Conservation (phyloP, 64 coral and sea anemone genomes). For the Montipora capricornis region DNA sequence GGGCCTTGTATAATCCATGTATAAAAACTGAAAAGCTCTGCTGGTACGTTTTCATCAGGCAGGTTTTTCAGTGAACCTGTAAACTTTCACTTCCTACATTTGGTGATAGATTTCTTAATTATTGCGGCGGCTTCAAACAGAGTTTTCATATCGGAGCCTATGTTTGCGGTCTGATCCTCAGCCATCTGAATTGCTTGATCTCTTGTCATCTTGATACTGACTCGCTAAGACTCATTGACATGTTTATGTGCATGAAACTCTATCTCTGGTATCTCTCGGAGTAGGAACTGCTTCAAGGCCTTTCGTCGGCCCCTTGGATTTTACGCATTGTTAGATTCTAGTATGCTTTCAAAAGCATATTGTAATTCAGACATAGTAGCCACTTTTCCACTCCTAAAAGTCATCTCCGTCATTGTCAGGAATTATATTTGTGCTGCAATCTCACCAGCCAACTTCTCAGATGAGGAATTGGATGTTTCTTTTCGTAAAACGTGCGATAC, state of each 20-base stretch:
- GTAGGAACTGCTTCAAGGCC: neutral
- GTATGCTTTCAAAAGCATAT: constrained; percentile 32
- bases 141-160: constrained; percentile 57
- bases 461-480: neutral
- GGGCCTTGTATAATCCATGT: constrained; percentile 39
- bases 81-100: constrained; percentile 57
- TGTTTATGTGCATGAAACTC: neutral
- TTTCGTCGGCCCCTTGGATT: neutral
- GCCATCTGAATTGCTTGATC: constrained; percentile 31
- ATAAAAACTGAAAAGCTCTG: constrained; percentile 42
- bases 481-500: constrained; percentile 52
- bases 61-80: constrained; percentile 53
- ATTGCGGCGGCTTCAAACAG: constrained; percentile 56
- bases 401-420: constrained; percentile 23
- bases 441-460: neutral
- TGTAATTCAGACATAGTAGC: constrained; percentile 43
- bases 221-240: neutral
- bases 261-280: neutral
- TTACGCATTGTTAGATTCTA: neutral
- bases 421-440: constrained; percentile 24
- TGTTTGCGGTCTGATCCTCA: constrained; percentile 40
- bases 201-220: constrained; percentile 28
- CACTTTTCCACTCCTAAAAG: constrained; percentile 7
- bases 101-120: constrained; percentile 55
- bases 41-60: constrained; percentile 11